Conservation (phyloP, 64 coral and sea anemone genomes). For the Acropora tenuis region DNA sequence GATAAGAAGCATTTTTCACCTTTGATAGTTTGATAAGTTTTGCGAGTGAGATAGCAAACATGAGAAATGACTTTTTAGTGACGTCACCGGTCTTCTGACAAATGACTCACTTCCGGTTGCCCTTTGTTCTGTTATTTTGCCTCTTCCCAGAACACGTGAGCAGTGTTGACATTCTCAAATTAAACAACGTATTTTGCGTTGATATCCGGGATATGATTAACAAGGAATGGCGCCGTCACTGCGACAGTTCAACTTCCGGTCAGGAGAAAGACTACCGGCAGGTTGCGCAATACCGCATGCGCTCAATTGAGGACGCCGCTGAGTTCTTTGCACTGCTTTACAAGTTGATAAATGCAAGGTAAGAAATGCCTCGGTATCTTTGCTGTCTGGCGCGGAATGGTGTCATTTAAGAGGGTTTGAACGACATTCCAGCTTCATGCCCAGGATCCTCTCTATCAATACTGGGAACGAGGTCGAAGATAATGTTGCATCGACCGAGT, state of each 20-base stretch:
- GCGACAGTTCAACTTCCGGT: constrained; percentile 9
- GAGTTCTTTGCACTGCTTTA: constrained; percentile 95
- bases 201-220: constrained; percentile 87
- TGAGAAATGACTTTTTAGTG: no score
- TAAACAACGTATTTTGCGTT: constrained; percentile 67
- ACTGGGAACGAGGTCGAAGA: no score
- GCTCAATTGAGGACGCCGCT: constrained; percentile 88
- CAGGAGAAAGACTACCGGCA: constrained; percentile 71
- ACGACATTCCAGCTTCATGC: no score
- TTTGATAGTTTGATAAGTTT: no score
- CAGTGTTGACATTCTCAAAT: constrained; percentile 91
- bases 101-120: no score
- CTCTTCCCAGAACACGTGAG: constrained; percentile 76
- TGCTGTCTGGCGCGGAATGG: background rate
- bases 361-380: background rate
- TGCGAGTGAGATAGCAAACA: no score
- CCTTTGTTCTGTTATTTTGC: background rate
- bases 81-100: no score
- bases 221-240: constrained; percentile 91
- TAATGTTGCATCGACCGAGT: no score
- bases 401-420: no score
- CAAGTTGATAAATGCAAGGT: constrained; percentile 84
- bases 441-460: no score
- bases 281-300: constrained; percentile 94
- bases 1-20: no score